Base-by-base conservation (phyloP, 30 jellyfish, hydroid and myxozoan genomes). In the Aurelia aurita region DNA sequence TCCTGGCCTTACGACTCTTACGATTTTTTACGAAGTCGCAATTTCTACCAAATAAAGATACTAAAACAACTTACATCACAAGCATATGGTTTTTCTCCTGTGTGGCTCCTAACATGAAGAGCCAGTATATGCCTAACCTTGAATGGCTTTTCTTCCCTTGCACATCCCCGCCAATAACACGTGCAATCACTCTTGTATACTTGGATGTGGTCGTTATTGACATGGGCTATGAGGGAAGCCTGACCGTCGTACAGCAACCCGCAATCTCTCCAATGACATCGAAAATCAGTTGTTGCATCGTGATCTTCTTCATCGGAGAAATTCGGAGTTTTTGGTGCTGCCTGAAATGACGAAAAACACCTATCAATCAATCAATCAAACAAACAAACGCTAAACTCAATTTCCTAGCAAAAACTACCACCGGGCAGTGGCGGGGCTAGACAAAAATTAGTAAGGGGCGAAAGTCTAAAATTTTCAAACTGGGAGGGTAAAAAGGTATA, bases 21-120 rank as follows among this genome's bases (percentile, higher is more conserved):
- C n/a, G n/a, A n/a, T n/a, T n/a, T n/a, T n/a, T n/a, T n/a, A n/a
- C n/a, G n/a, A n/a, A n/a, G n/a, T n/a, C n/a, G 46, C 6, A 10
- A 7, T 34, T 4, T 8, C 51, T 39, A 39, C 51, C 13, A 4
- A 15, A 8, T 7, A 39, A 39, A 39, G 51, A 8, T 39, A 39
- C 12, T 15, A 54, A 22, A 46, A 2, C 19, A 71, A 66, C 98
- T 92, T 67, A 92, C 98, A 53, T 87, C 96, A 44, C 98, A 92
- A 62, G 93, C 92, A 83, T 92, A 97, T 5, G 98, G 98, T 64
- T 92, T 92, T 57, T 92, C 98, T 13, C 98, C 98, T 16, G 98
- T 92, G 89, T 92, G 98, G n/a, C 98, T 55, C 44, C 98, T 46
- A 18, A 92, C 98, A 72, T 92, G 98, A 25, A 92, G 97, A 21